Evolutionary conservation across 2,888 invertebrate species (phyloP), one percentile per base, ranked within the genome.

Genomic region (Parnassius apollo): DNA sequence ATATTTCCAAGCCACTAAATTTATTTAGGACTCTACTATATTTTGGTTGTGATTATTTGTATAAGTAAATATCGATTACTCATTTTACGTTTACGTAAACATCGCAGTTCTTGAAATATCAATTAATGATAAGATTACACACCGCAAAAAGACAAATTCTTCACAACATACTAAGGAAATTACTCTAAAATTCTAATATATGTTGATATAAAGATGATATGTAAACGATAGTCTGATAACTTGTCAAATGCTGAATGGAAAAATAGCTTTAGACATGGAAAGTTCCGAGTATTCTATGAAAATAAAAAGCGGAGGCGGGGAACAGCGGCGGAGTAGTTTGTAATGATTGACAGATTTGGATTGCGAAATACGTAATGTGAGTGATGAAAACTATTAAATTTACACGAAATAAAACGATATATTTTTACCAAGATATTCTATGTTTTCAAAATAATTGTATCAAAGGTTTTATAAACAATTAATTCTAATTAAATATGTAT

Each of bases 41-140:
- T 25, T 25, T 25, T 25, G 25, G 4, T 25, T 25, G 4, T 25
- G 25, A 25, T 25, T 25, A 25, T 25, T 25, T 25, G 25, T 7
- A 25, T 2, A 25, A 25, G 4, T 35, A 35, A 35, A 4, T 35
- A 4, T 35, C 3, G 35, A 35, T 35, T 35, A 35, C 35, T 35
- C 48, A 58, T 45, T 50, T 51, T 42, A 25, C 44, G 45, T 55
- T 55, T 55, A 63, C 59, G 51, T 59, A 63, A 59, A 59, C 49
- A 59, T 25, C 25, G 35, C 13, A 46, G 42, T 50, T 59, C 54
- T 58, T 42, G 10, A 59, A 45, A 56, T 50, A 55, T 54, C 59
- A 10, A 25, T 25, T 46, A 11, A 44, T 46, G 62, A 59, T 63
- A 63, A 63, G 55, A 63, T 59, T 59, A 63, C 22, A 22, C 61